Evolutionary conservation across 2,797 vertebrate genomes (phyloP), one percentile per base, ranked within the genome.

Genomic region (Anguilla obscura): DNA sequence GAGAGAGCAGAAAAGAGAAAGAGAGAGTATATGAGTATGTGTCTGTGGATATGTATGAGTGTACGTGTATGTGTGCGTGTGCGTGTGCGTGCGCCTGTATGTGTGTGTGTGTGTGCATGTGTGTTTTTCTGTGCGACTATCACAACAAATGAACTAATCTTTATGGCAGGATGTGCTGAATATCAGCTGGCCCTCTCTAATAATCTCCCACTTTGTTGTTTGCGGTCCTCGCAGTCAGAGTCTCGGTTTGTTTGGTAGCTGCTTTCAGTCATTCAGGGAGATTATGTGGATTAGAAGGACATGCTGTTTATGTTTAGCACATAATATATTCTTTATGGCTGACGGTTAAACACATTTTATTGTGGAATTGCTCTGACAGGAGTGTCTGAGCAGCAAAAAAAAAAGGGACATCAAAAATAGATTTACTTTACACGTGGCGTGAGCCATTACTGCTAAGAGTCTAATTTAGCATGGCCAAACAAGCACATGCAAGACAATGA

Each of bases 291-390:
- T 45, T 82, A 45, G 21, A 82, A 45, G 7, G 45, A 82, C 40
- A 24, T 6, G 45, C 40, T 48, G 79, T 82, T 48, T 82, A 7
- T 50, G 79, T 82, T 82, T 50, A 82, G 79, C 45, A 24, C 79
- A 82, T 48, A 50, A 82, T 50, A 24, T 48, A 48, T 82, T 82
- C n/a, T 79, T 82, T 82, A 82, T 82, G 79, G 79, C 40, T n/a
- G 79, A 82, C n/a, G n/a, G 24, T 82, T 82, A 82, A 48, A 82
- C 45, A 4, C 18, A 82, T 48, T 82, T 50, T n/a, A 82, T 50
- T 82, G 79, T 24, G 45, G 76, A 45, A 21, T 45, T 24, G 76
- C 36, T 40, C 30, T 79, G 74, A 45, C 74, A 40, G 74, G 33
- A 79, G 12, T 14, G 33, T 71, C 18, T 21, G 74, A 79, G 45